Percentiles rank a stretch among this genome's conserved stretches.
Evolutionary conservation across 53 echinoderm and acorn worm species (phyloP).

Genomic region (Temnopleurus reevesii): DNA sequence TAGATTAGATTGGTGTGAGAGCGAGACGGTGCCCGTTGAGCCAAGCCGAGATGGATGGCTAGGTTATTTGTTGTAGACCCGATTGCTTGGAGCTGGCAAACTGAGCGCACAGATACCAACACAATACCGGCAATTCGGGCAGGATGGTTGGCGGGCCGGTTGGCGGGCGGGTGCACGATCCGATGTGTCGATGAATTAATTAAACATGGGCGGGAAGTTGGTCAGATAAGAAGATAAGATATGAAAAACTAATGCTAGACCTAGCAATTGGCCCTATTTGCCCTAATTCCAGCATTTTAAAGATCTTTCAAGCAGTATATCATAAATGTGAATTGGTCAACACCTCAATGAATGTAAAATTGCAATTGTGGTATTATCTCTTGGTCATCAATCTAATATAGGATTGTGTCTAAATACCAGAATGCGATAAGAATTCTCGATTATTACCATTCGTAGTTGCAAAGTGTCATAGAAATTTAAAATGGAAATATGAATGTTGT

Average conservation of each 20-base stretch:
- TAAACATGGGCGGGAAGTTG: slow-evolving; percentile 35
- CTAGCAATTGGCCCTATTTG: not conserved
- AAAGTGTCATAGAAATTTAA: not conserved
- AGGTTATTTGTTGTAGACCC: not conserved
- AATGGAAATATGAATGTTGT: not conserved
- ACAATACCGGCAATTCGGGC: not conserved
- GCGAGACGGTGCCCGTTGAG: slow-evolving; percentile 11
- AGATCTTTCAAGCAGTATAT: not conserved
- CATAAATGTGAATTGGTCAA: not conserved
- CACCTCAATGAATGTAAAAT: not conserved
- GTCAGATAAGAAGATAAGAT: slow-evolving; percentile 50
- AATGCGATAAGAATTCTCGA: not conserved
- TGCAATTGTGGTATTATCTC: not conserved
- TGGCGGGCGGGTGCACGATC: slow-evolving; percentile 43
- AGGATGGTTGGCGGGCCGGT: not conserved
- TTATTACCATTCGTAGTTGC: not conserved
- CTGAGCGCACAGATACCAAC: not conserved
- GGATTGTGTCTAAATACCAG: not conserved
- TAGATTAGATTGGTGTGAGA: not conserved
- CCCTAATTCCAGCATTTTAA: not conserved
- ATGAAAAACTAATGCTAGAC: slow-evolving; percentile 8
- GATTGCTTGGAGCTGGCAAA: not conserved
- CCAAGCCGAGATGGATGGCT: slow-evolving; percentile 26
- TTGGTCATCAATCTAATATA: not conserved
- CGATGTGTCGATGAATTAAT: slow-evolving; percentile 58